Evolutionary conservation across 1,140 invertebrate genomes (phyloP), one percentile per base, ranked within the genome.

Genomic region (Macrocentrus cingulum): DNA sequence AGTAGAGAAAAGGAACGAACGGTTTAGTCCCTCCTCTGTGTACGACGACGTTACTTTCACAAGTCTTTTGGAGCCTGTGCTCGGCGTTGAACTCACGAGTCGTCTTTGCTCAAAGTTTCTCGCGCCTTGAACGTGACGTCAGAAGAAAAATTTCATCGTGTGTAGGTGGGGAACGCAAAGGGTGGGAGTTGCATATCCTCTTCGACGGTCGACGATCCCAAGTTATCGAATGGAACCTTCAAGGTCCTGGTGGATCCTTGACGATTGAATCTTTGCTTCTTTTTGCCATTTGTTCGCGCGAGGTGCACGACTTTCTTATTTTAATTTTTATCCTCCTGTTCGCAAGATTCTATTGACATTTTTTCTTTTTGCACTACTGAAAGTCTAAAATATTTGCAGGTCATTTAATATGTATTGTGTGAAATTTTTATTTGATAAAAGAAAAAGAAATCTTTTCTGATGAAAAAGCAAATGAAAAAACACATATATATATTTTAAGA

Each of bases 11-110:
- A 59, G 39, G 46, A 50, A 42, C 34, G 34, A 46, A 42, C 20
- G 39, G 36, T 46, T 61, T 29, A 52, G 51, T 48, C 42, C 49
- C 44, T 50, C 48, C 42, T 49, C 54, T 18, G 41, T 49, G 22
- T 41, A 39, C 42, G 61, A 63, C 64, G 61, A 68, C 65, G 70
- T 67, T 69, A 72, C 70, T 72, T 72, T 72, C 70, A 69, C 70
- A 66, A 71, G 59, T 65, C 60, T 66, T 65, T 56, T 61, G 49
- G 49, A 34, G 18, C 49, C 16, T 46, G 18, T 16, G 41, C 18
- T 42, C 18, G 18, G n/a, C n/a, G 46, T 32, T 49, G 25, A 23
- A 32, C 46, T 49, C 23, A 48, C 22, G 34, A 58, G 39, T 52
- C 51, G 51, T 13, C 44, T 63, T 54, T 34, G 4, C 29, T 20